Conservation (phyloP, 2,888 invertebrate species). For the Oxystoma pomonae region DNA sequence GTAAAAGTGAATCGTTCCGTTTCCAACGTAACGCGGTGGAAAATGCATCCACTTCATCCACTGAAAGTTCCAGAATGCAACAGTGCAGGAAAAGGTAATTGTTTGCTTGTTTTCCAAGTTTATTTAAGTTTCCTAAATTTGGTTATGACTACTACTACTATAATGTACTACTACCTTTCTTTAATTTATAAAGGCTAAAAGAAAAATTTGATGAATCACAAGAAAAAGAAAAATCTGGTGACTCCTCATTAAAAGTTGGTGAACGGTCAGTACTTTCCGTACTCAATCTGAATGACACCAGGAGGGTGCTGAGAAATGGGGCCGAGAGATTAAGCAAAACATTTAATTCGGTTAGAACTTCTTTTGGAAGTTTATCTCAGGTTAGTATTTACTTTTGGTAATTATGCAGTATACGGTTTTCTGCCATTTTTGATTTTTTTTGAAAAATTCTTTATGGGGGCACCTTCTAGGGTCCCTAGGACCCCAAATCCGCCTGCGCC, state of each 20-base stretch:
- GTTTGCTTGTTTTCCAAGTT: too few species aligned
- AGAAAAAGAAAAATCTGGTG: constrained; percentile 14
- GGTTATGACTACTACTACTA: too few species aligned
- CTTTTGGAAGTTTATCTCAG: constrained; percentile 65
- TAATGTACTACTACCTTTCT: too few species aligned
- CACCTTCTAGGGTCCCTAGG: too few species aligned
- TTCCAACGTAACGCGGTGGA: constrained; percentile 35
- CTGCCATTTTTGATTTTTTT: too few species aligned
- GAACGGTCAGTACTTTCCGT: constrained; percentile 42
- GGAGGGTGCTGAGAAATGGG: constrained; percentile 60
- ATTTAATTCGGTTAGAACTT: constrained; percentile 60
- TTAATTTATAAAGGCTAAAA: constrained; percentile 34
- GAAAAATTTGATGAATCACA: constrained; percentile 38
- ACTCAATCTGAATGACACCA: constrained; percentile 56
- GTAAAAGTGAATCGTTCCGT: constrained; percentile 35
- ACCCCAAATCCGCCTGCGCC: too few species aligned
- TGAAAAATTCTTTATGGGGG: too few species aligned
- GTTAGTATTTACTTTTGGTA: constrained; percentile 44
- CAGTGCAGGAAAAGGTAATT: constrained; percentile 5
- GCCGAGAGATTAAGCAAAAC: constrained; percentile 66
- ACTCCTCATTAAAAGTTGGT: constrained; percentile 8
- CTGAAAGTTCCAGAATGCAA: constrained; percentile 29
- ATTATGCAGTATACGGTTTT: too few species aligned
- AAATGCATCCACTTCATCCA: constrained; percentile 32
- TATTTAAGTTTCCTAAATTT: too few species aligned